Evolutionary conservation across 2,113 vertebrate genomes (phyloP).

Genomic region (Engystomops pustulosus): DNA sequence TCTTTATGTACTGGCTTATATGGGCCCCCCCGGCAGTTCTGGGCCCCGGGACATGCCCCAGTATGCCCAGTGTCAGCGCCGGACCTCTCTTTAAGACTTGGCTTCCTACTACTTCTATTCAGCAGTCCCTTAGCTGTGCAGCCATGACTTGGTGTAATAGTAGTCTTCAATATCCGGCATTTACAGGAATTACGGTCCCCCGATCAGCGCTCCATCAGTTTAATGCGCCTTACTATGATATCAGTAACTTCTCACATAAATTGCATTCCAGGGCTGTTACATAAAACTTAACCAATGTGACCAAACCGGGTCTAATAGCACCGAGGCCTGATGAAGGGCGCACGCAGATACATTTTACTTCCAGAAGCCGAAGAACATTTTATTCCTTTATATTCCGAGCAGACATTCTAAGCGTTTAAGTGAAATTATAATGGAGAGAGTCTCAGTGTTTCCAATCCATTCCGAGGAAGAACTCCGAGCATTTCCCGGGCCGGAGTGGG

Average conservation of each 20-base stretch:
- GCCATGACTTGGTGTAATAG: not conserved
- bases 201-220: constrained; percentile 25
- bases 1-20: no score
- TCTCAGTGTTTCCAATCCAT: constrained; percentile 49
- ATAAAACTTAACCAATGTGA: constrained; percentile 45
- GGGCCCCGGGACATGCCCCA: no score
- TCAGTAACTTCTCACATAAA: constrained; percentile 45
- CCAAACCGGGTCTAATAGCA: constrained; percentile 24
- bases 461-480: constrained; percentile 16
- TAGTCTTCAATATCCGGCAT: not conserved
- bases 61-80: no score
- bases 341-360: constrained; percentile 40
- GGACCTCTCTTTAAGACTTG: not conserved
- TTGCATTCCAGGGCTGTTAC: constrained; percentile 37
- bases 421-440: constrained; percentile 54
- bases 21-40: no score
- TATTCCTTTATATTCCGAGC: constrained; percentile 48
- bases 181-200: constrained; percentile 15
- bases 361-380: constrained; percentile 23
- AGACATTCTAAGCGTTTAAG: constrained; percentile 48
- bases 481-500: constrained; percentile 31
- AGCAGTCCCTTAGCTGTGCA: not conserved
- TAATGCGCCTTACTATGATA: constrained; percentile 45
- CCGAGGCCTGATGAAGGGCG: constrained; percentile 24
- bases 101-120: not conserved